A percentile compares a stretch with the other conserved stretches of the same genome.
These are phyloP conservation scores for Menidia menidia DNA, from an alignment of 2,797 vertebrate genomes.

Conservation along the genomic window DNA sequence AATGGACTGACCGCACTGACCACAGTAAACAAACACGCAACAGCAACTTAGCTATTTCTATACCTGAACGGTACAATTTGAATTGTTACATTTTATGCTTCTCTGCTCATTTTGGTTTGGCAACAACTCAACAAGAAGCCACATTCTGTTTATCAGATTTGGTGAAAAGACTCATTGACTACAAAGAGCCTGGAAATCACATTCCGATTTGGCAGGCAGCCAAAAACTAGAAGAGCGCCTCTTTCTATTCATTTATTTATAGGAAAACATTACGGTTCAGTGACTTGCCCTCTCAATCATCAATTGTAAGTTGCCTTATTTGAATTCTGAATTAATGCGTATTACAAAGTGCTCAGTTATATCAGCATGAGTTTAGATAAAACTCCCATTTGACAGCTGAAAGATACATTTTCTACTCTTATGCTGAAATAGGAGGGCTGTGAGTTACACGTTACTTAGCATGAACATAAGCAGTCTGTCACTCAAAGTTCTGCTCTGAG, in stretches of 20 bases:
- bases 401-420: slow-evolving; percentile 35
- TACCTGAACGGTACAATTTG: neutral
- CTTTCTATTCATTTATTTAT: slow-evolving; percentile 54
- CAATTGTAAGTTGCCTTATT: slow-evolving; percentile 50
- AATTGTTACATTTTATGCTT: neutral
- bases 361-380: slow-evolving; percentile 46
- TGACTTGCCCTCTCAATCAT: slow-evolving; percentile 48
- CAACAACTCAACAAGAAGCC: slow-evolving; percentile 47
- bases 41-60: slow-evolving; percentile 1
- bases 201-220: slow-evolving; percentile 59
- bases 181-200: slow-evolving; percentile 45
- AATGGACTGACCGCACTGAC: neutral
- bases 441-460: slow-evolving; percentile 7
- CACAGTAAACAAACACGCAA: neutral
- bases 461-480: slow-evolving; percentile 4
- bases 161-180: slow-evolving; percentile 53
- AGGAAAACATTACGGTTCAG: slow-evolving; percentile 58
- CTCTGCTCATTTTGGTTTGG: slow-evolving; percentile 41
- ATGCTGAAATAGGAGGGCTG: slow-evolving; percentile 18
- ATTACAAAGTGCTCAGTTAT: slow-evolving; percentile 48
- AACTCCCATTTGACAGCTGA: slow-evolving; percentile 32
- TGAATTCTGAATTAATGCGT: slow-evolving; percentile 51
- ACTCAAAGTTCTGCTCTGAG: slow-evolving; percentile 3
- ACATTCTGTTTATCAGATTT: slow-evolving; percentile 58
- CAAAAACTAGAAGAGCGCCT: slow-evolving; percentile 36